These are phyloP conservation scores for Aphelenchoides bicaudatus DNA, from an alignment of 2,888 invertebrate species.

Conservation along the genomic window DNA sequence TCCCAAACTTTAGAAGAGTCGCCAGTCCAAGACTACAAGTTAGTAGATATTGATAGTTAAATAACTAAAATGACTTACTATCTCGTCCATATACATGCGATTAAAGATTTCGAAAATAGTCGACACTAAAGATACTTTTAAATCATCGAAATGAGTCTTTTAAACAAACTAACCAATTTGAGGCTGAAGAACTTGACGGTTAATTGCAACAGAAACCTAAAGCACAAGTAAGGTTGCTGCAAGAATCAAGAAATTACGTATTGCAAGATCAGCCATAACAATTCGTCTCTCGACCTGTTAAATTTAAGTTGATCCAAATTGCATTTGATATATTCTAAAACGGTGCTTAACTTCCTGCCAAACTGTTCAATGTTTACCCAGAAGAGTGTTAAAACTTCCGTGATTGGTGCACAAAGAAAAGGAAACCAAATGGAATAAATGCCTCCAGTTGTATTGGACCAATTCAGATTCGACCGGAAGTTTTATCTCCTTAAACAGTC, in stretches of 20 bases:
- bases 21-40: slow-evolving; percentile 25
- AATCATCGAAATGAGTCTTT: neutral
- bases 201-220: neutral
- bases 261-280: slow-evolving; percentile 98
- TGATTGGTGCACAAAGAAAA: slow-evolving; percentile 28
- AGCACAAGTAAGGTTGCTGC: too few species aligned
- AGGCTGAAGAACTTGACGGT: too few species aligned
- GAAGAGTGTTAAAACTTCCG: too few species aligned
- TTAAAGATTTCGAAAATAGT: slow-evolving; percentile 41
- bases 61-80: too few species aligned
- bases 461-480: slow-evolving; percentile 23
- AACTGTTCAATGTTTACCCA: too few species aligned
- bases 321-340: slow-evolving; percentile 24
- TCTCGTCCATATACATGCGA: slow-evolving; percentile 36
- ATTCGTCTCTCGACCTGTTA: slow-evolving; percentile 84
- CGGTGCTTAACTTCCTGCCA: too few species aligned
- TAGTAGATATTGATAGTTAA: too few species aligned
- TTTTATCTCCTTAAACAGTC: slow-evolving; percentile 36
- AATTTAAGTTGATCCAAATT: slow-evolving; percentile 35
- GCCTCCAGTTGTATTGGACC: slow-evolving; percentile 41
- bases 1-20: slow-evolving; percentile 22
- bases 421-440: slow-evolving; percentile 33
- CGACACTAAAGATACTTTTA: neutral
- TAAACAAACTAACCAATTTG: neutral
- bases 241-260: slow-evolving; percentile 68